phyloP scores from a whole-genome alignment of 35 echinoderm and acorn worm genomes.

The Ophioderma brevispina region DNA sequence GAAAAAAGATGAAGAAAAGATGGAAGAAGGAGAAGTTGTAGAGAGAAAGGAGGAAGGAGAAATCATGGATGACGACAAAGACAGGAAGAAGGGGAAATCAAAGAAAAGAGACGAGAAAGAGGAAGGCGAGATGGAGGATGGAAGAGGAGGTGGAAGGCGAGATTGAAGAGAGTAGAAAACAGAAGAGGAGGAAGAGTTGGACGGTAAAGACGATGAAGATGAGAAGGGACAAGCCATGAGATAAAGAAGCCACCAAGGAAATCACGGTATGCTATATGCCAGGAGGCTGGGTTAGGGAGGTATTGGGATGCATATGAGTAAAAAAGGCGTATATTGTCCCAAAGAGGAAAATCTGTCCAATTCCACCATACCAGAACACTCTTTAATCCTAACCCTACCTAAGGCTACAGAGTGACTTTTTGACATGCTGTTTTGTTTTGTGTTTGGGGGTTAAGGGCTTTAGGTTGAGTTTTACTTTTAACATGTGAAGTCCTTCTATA shows the following conservation, averaged over 20 bases:
- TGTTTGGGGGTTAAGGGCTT: too few species aligned
- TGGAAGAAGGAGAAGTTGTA: conserved; percentile 19
- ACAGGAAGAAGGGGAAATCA: background rate
- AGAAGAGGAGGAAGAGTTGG: conserved; percentile 70
- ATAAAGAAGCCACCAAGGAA: conserved; percentile 95
- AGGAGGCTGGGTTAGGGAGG: conserved; percentile 91
- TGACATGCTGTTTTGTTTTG: too few species aligned
- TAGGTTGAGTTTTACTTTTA: too few species aligned
- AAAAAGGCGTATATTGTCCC: too few species aligned
- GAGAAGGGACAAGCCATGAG: conserved; percentile 78
- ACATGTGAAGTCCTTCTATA: too few species aligned
- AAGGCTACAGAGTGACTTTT: too few species aligned
- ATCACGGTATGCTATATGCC: conserved; percentile 88
- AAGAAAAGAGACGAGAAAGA: conserved; percentile 34
- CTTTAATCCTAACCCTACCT: too few species aligned
- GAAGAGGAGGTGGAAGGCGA: conserved; percentile 58
- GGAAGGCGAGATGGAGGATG: conserved; percentile 46
- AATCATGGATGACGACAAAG: background rate
- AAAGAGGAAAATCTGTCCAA: too few species aligned
- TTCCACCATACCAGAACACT: too few species aligned
- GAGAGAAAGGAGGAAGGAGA: conserved; percentile 6
- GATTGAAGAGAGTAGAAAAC: conserved; percentile 62
- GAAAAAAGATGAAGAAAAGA: conserved; percentile 9
- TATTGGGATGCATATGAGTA: background rate
- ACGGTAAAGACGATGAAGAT: conserved; percentile 72